Conservation (phyloP, 2,888 invertebrate genomes). For the Watsonalla binaria region DNA sequence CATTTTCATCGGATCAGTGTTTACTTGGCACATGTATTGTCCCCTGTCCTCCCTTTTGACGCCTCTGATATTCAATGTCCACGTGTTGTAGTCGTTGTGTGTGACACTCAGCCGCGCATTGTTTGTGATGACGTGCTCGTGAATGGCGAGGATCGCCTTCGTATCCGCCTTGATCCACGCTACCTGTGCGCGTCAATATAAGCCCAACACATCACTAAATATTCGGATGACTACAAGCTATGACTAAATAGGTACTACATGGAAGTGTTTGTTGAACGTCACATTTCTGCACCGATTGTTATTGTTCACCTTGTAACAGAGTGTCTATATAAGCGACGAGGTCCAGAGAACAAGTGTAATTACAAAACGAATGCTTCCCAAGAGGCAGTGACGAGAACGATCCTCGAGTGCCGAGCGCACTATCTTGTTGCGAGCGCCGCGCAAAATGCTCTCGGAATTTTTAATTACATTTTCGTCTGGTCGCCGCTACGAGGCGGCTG, state of each 20-base stretch:
- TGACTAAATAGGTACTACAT: conserved; percentile 21
- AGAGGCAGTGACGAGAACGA: conserved; percentile 72
- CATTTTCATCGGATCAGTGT: conserved; percentile 96
- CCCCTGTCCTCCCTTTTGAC: conserved; percentile 93
- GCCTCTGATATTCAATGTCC: conserved; percentile 92
- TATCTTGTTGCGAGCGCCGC: conserved; percentile 74
- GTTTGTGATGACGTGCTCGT: conserved; percentile 96
- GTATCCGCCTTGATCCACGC: conserved; percentile 97
- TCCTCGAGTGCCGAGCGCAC: conserved; percentile 65
- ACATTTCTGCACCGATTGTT: conserved; percentile 39
- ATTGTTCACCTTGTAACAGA: conserved; percentile 21
- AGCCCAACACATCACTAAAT: background rate
- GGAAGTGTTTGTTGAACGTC: conserved; percentile 24
- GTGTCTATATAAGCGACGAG: conserved; percentile 51
- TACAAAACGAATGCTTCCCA: conserved; percentile 70
- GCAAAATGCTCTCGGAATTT: conserved; percentile 78
- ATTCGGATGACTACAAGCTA: background rate
- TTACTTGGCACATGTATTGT: conserved; percentile 96
- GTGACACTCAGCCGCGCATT: conserved; percentile 93
- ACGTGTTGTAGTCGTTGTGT: conserved; percentile 95
- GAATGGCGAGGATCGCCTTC: conserved; percentile 94
- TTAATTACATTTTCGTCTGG: conserved; percentile 79
- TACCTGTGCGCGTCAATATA: conserved; percentile 79
- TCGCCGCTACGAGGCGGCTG: conserved; percentile 67
- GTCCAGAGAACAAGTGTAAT: conserved; percentile 67